phyloP scores from a whole-genome alignment of 2,888 invertebrate species.

The Drosophila birchii region DNA sequence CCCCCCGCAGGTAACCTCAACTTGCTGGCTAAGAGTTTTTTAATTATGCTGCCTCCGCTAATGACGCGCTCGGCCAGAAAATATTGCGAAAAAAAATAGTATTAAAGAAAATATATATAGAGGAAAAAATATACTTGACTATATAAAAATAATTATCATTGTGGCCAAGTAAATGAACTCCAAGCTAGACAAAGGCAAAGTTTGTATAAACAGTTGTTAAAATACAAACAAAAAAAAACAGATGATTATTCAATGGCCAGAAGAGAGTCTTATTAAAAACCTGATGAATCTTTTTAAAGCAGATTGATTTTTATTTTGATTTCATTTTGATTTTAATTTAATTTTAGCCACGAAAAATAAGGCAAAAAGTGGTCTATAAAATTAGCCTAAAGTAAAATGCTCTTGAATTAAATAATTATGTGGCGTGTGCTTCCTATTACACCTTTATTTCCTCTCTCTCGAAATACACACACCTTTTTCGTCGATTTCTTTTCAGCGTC shows the following conservation, averaged over 20 bases:
- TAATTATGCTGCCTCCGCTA: slow-evolving; percentile 61
- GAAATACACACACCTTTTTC: slow-evolving; percentile 2
- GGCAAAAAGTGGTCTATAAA: not conserved
- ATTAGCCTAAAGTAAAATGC: slow-evolving; percentile 6
- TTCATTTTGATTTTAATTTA: slow-evolving; percentile 8
- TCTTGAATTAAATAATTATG: slow-evolving; percentile 23
- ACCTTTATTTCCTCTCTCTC: slow-evolving; percentile 5
- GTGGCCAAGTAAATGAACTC: slow-evolving; percentile 62
- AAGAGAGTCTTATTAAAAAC: slow-evolving; percentile 7
- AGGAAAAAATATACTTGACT: slow-evolving; percentile 20
- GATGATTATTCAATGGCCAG: slow-evolving; percentile 33
- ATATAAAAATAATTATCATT: slow-evolving; percentile 54
- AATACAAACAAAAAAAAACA: slow-evolving; percentile 42
- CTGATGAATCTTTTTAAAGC: slow-evolving; percentile 6
- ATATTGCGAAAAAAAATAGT: slow-evolving; percentile 53
- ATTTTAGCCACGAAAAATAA: slow-evolving; percentile 3
- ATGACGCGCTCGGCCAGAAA: slow-evolving; percentile 55
- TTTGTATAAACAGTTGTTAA: slow-evolving; percentile 53
- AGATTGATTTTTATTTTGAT: slow-evolving; percentile 7
- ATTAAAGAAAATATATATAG: slow-evolving; percentile 38
- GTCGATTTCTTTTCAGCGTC: slow-evolving; percentile 4
- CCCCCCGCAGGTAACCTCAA: slow-evolving; percentile 2
- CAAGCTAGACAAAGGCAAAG: slow-evolving; percentile 35
- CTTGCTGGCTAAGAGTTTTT: slow-evolving; percentile 56
- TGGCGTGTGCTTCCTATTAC: slow-evolving; percentile 27